Conservation (phyloP, 30 jellyfish, hydroid and myxozoan species). For the Hydractinia symbiolongicarpus region DNA sequence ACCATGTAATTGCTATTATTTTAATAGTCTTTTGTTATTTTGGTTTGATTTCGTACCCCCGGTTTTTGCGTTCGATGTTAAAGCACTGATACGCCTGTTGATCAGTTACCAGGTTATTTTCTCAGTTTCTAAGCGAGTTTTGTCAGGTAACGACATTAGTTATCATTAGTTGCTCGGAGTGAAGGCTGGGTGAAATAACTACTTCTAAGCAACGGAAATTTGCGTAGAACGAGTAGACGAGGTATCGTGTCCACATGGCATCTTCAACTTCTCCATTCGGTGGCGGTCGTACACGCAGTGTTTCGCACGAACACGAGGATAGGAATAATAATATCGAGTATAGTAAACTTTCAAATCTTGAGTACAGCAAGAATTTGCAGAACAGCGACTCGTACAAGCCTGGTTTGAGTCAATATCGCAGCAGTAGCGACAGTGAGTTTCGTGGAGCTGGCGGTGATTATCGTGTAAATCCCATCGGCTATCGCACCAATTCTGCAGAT, state of each 20-base stretch:
- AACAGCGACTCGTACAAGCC: not conserved
- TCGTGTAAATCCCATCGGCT: conserved; percentile 4
- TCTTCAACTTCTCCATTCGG: conserved; percentile 13
- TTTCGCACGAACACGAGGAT: conserved; percentile 6
- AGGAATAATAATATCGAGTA: not conserved
- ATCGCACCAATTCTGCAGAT: conserved; percentile 4
- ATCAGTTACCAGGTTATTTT: conserved; percentile 14
- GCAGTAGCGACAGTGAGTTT: conserved; percentile 9
- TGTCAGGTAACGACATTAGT: conserved; percentile 22
- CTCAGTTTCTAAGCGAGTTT: conserved; percentile 8
- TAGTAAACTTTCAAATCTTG: too few relatives aligned
- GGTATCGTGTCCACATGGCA: not conserved
- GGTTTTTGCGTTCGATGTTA: too few relatives aligned
- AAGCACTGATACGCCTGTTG: not conserved
- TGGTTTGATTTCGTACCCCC: too few relatives aligned
- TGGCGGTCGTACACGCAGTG: not conserved
- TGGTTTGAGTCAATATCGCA: conserved; percentile 1
- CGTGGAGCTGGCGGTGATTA: conserved; percentile 14
- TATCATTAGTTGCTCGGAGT: not conserved
- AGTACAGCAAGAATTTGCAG: not conserved
- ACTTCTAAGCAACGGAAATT: conserved; percentile 16
- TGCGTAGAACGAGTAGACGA: conserved; percentile 1
- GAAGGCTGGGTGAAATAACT: not conserved
- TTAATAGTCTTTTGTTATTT: too few relatives aligned
- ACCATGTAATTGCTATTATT: too few relatives aligned